Base-by-base conservation (phyloP, 2,113 vertebrate genomes). In the Dicerorhinus sumatrensis region DNA sequence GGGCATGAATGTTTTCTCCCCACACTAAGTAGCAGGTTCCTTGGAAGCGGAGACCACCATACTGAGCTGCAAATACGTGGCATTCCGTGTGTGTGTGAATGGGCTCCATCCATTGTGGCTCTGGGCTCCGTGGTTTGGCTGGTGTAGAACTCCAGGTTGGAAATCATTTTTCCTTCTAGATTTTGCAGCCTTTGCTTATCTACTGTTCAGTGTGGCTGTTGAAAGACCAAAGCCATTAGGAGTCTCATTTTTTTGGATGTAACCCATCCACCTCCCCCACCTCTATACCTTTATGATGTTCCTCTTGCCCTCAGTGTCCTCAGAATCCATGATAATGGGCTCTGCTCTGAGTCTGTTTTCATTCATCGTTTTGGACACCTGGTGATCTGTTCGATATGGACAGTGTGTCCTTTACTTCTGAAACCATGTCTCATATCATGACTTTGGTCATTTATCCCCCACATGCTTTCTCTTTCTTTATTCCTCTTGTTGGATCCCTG, bases 361-460 rank as follows among this genome's bases (percentile, higher is more conserved):
- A 12, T 25, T 92, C 54, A 9, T 8, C 6, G 1, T 6, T 25
- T 27, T 48, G 51, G 77, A 18, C 21, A 9, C 1, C 0, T 3
- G 6, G 25, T 20, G 27, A 3, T 72, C 54, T 13, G 6, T 83
- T 21, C 79, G 23, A 20, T 2, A 4, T n/a, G 8, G 14, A 72
- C 14, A 20, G 16, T 18, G 4, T 13, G 6, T 33, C 29, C 39
- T 72, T 48, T 11, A 17, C 8, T 23, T 36, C 65, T 72, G 23
- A 48, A 60, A 60, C 1, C 5, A 2, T 27, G 39, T n/a, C 75
- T 31, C 36, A 2, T 17, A 39, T 56, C 5, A 27, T 36, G 0
- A 4, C 2, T 21, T 58, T 12, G 9, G 63, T 54, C 17, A 27
- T 69, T 33, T 8, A 11, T 42, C 16, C 21, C 58, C 3, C 0